These are phyloP conservation scores for Sebastes matsubarae DNA, from an alignment of 2,797 vertebrate genomes.

Conservation along the genomic window DNA sequence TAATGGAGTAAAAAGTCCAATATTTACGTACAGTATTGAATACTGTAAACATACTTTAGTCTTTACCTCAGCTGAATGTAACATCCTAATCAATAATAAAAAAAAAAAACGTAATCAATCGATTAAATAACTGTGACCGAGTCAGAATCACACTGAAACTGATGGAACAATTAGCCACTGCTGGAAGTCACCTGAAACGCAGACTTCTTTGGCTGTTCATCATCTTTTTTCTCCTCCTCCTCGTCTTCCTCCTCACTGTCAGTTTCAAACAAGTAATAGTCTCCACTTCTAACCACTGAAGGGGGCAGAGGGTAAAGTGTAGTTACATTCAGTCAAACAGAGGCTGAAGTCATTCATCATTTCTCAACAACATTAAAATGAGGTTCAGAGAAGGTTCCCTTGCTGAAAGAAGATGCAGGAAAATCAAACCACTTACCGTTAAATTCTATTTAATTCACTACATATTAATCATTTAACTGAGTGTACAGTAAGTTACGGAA, in stretches of 20 bases:
- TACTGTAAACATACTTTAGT: neutral
- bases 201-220: constrained; percentile 90
- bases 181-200: constrained; percentile 86
- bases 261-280: constrained; percentile 99
- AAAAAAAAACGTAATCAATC: neutral
- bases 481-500: neutral
- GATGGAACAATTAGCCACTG: neutral
- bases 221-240: constrained; percentile 93
- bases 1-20: neutral
- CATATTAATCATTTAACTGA: neutral
- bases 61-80: neutral
- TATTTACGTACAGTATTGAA: neutral
- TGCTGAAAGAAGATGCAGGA: constrained; percentile 19
- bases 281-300: constrained; percentile 99
- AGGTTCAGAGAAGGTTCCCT: neutral
- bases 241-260: constrained; percentile 98
- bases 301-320: constrained; percentile 45
- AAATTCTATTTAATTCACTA: neutral
- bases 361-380: neutral
- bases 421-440: constrained; percentile 31
- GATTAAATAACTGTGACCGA: neutral
- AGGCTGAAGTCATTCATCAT: neutral
- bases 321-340: constrained; percentile 43
- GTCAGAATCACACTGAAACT: neutral
- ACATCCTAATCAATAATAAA: neutral